Evolutionary conservation across 2,113 vertebrate genomes (phyloP).

Genomic region (Lucifuga dentata): DNA sequence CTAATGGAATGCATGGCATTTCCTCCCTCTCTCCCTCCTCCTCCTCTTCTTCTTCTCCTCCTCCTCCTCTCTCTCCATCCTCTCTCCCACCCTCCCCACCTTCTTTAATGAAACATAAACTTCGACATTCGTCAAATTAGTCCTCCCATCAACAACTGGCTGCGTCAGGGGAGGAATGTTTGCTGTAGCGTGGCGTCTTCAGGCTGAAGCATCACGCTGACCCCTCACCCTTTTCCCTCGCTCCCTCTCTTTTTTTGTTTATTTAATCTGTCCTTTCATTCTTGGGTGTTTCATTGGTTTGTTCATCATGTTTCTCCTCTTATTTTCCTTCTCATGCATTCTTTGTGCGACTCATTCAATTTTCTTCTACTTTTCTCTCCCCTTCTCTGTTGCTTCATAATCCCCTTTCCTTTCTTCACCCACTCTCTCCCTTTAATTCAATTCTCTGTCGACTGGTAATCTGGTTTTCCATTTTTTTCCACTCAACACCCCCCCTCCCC

Average conservation of each 20-base stretch:
- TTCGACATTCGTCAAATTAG: slow-evolving; percentile 75
- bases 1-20: slow-evolving; percentile 82
- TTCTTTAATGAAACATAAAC: slow-evolving; percentile 77
- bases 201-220: slow-evolving; percentile 38
- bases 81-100: slow-evolving; percentile 22
- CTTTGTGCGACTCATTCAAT: slow-evolving; percentile 39
- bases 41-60: slow-evolving; percentile 4
- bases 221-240: slow-evolving; percentile 46
- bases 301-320: slow-evolving; percentile 13
- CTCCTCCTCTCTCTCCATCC: slow-evolving; percentile 23
- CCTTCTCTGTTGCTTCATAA: slow-evolving; percentile 55
- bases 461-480: slow-evolving; percentile 48
- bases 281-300: slow-evolving; percentile 5
- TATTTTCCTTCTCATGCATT: slow-evolving; percentile 9
- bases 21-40: slow-evolving; percentile 58
- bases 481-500: slow-evolving; percentile 36
- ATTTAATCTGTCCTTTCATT: slow-evolving; percentile 33
- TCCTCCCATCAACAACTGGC: slow-evolving; percentile 54
- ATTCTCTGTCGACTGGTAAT: slow-evolving; percentile 71
- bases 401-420: slow-evolving; percentile 62
- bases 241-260: slow-evolving; percentile 11
- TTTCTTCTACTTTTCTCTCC: slow-evolving; percentile 35
- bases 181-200: slow-evolving; percentile 43
- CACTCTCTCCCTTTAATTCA: slow-evolving; percentile 68
- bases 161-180: slow-evolving; percentile 29